phyloP scores from a whole-genome alignment of 2,888 invertebrate genomes.

The Amiota communis region DNA sequence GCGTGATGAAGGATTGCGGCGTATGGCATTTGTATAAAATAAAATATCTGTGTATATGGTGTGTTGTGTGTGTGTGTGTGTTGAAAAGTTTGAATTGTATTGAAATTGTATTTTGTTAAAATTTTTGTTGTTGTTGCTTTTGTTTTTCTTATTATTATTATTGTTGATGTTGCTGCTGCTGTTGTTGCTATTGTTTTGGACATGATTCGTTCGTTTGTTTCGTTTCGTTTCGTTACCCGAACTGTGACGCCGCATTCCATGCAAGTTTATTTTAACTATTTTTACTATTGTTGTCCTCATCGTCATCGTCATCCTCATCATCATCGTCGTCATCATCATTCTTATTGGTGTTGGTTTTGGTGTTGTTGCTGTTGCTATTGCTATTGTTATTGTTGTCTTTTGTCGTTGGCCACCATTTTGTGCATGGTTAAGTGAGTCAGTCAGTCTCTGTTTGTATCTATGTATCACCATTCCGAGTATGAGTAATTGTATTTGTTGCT shows the following conservation, averaged over 20 bases:
- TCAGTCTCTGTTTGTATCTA: slow-evolving; percentile 25
- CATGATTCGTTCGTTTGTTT: slow-evolving; percentile 13
- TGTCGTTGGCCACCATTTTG: slow-evolving; percentile 55
- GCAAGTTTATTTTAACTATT: slow-evolving; percentile 61
- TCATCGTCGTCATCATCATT: slow-evolving; percentile 37
- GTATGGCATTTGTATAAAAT: background rate
- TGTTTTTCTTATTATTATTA: slow-evolving; percentile 11
- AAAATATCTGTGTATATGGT: slow-evolving; percentile 12
- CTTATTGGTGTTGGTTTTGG: slow-evolving; percentile 37
- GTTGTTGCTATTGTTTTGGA: slow-evolving; percentile 22
- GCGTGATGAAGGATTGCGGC: background rate
- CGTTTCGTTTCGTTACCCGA: slow-evolving; percentile 40
- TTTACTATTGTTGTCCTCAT: slow-evolving; percentile 35
- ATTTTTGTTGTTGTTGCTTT: slow-evolving; percentile 45
- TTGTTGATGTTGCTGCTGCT: slow-evolving; percentile 13
- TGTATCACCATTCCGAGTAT: slow-evolving; percentile 45
- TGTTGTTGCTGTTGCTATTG: slow-evolving; percentile 63
- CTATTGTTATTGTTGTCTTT: slow-evolving; percentile 65
- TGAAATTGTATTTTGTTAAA: slow-evolving; percentile 70
- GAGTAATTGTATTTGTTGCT: slow-evolving; percentile 61
- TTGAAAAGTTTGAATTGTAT: slow-evolving; percentile 71
- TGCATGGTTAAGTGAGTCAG: background rate
- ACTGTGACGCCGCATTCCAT: slow-evolving; percentile 28
- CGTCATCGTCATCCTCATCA: no score
- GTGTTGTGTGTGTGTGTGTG: slow-evolving; percentile 53